phyloP scores from a whole-genome alignment of 1,140 invertebrate genomes.

The Drosophila lacteicornis region DNA sequence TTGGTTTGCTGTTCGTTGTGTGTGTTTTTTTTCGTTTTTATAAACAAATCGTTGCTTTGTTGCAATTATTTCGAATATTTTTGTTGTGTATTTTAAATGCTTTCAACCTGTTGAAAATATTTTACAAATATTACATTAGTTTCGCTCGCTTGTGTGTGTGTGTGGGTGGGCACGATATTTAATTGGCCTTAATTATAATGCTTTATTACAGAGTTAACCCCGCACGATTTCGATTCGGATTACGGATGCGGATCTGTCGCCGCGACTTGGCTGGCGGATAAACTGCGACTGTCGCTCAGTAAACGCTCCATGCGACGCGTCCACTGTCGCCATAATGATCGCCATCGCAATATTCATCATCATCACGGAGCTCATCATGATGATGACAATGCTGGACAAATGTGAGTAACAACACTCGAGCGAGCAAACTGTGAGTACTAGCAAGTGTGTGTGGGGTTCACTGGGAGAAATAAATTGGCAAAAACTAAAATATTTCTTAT shows the following conservation, averaged over 20 bases:
- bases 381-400: constrained; percentile 64
- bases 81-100: constrained; percentile 44
- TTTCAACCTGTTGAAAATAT: constrained; percentile 69
- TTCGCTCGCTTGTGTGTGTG: constrained; percentile 2
- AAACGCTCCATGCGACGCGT: constrained; percentile 47
- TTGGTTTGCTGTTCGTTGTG: constrained; percentile 11
- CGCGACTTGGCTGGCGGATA: constrained; percentile 60
- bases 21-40: constrained; percentile 46
- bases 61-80: constrained; percentile 36
- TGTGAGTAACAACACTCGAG: constrained; percentile 50
- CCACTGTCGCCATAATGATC: constrained; percentile 8
- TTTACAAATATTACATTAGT: constrained; percentile 50
- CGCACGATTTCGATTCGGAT: neutral
- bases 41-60: constrained; percentile 75
- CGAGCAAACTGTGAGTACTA: constrained; percentile 7
- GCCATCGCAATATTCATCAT: constrained; percentile 8
- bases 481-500: neutral
- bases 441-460: constrained; percentile 32
- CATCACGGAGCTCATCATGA: constrained; percentile 12
- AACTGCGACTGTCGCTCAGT: constrained; percentile 66
- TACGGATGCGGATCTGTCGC: constrained; percentile 24
- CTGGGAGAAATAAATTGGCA: constrained; percentile 16
- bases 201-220: constrained; percentile 34
- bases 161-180: constrained; percentile 20
- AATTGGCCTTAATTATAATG: constrained; percentile 26